These are phyloP conservation scores for Achlya flavicornis DNA, from an alignment of 2,888 invertebrate species.

Conservation along the genomic window DNA sequence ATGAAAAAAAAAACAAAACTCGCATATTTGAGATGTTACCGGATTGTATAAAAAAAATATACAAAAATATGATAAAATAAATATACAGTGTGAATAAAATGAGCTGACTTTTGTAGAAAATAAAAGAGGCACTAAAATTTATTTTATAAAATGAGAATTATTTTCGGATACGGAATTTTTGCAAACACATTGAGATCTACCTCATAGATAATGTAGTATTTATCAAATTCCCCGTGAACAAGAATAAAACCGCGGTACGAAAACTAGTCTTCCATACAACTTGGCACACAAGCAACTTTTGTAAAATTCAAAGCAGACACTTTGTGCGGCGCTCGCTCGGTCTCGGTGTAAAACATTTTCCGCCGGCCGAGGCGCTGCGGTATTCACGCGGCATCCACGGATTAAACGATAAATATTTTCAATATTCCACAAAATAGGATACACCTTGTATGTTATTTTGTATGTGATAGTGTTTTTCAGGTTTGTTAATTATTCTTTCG, in stretches of 20 bases:
- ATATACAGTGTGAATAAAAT: too few species aligned
- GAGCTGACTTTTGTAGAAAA: too few species aligned
- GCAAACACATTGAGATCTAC: too few species aligned
- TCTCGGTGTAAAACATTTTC: slow-evolving; percentile 35
- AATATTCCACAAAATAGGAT: slow-evolving; percentile 55
- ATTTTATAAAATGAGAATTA: too few species aligned
- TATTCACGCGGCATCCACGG: slow-evolving; percentile 29
- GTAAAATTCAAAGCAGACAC: slow-evolving; percentile 33
- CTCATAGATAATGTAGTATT: too few species aligned
- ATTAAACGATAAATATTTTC: slow-evolving; percentile 67
- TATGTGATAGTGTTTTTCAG: too few species aligned
- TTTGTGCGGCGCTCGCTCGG: slow-evolving; percentile 19
- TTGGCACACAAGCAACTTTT: slow-evolving; percentile 17
- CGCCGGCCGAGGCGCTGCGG: background rate
- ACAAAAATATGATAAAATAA: too few species aligned
- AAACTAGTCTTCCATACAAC: background rate
- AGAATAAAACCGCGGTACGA: background rate
- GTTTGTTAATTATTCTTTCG: too few species aligned
- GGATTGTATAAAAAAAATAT: too few species aligned
- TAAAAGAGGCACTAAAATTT: too few species aligned
- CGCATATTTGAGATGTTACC: background rate
- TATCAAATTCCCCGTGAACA: too few species aligned
- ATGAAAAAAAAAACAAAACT: background rate
- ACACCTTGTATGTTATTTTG: background rate
- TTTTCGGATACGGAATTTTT: too few species aligned